A percentile compares a stretch with the other conserved stretches of the same genome.
phyloP scores from a whole-genome alignment of 1,140 invertebrate genomes.

The Grapholita molesta region DNA sequence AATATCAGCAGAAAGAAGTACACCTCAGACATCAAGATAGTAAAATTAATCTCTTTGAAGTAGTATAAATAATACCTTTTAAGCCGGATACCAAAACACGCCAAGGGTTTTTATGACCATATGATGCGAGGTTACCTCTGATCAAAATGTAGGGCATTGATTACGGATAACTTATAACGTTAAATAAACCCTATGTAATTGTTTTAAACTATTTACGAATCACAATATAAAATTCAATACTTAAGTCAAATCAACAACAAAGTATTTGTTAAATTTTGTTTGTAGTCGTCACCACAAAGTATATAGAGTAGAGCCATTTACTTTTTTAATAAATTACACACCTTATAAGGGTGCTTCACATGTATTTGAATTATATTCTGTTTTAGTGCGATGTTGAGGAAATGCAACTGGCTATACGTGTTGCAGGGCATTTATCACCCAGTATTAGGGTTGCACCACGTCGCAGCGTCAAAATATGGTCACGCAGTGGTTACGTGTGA shows the following conservation, averaged over 20 bases:
- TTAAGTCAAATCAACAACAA: constrained; percentile 3
- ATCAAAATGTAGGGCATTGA: constrained; percentile 93
- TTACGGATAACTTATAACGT: constrained; percentile 48
- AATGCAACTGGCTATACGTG: no score
- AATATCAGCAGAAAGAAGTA: no score
- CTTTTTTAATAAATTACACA: no score
- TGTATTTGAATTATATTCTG: no score
- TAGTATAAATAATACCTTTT: constrained; percentile 80
- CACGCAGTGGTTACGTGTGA: no score
- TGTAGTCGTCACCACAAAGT: neutral
- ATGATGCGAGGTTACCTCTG: constrained; percentile 90
- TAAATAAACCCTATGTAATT: neutral
- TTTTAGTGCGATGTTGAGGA: no score
- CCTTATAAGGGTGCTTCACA: no score
- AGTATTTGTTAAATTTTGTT: neutral
- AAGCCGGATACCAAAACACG: constrained; percentile 90
- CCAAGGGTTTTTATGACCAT: constrained; percentile 90
- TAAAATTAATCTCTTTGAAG: constrained; percentile 22
- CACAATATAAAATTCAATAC: neutral
- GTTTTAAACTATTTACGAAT: neutral
- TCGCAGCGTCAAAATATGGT: no score
- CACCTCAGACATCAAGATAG: no score
- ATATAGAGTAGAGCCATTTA: neutral
- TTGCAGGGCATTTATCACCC: no score
- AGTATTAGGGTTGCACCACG: no score